phyloP scores from a whole-genome alignment of 2,113 vertebrate genomes.

The Callipepla squamata region DNA sequence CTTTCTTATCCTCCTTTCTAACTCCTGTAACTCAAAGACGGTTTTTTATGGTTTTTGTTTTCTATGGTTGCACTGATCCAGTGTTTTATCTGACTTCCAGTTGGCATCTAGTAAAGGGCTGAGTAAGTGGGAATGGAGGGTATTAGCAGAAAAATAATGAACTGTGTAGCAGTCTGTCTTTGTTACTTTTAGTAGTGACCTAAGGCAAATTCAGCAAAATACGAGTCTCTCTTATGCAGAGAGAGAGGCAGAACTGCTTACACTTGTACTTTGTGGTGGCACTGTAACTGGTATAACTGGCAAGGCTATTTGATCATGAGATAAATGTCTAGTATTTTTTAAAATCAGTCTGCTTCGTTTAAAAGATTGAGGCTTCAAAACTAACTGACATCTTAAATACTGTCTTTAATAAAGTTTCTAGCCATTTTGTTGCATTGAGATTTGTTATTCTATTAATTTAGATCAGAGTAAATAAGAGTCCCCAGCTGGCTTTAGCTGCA shows the following conservation, averaged over 20 bases:
- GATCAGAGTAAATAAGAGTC: slow-evolving; percentile 7
- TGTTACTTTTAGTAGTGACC: not conserved
- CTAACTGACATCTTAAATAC: slow-evolving; percentile 7
- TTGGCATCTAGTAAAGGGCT: not conserved
- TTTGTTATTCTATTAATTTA: not conserved
- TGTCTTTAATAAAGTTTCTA: slow-evolving; percentile 3
- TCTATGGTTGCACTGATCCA: not conserved
- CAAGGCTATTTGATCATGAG: not conserved
- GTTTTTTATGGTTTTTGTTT: not conserved
- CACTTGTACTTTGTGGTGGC: not conserved
- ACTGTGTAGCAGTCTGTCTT: not conserved
- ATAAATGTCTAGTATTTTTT: not conserved
- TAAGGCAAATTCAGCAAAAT: not conserved
- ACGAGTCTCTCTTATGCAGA: not conserved
- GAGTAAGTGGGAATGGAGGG: not conserved
- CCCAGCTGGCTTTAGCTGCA: not conserved
- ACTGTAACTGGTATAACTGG: not conserved
- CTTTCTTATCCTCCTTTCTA: not conserved
- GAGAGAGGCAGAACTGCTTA: not conserved
- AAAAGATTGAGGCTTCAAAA: slow-evolving; percentile 4
- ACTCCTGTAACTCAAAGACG: not conserved
- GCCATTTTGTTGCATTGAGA: slow-evolving; percentile 12
- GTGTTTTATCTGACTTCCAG: not conserved
- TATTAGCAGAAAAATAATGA: not conserved
- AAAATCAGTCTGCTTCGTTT: slow-evolving; percentile 3